Percentiles rank a stretch among this genome's conserved stretches.
Evolutionary conservation across 2,797 vertebrate genomes (phyloP).

Genomic region (Mycteria americana): DNA sequence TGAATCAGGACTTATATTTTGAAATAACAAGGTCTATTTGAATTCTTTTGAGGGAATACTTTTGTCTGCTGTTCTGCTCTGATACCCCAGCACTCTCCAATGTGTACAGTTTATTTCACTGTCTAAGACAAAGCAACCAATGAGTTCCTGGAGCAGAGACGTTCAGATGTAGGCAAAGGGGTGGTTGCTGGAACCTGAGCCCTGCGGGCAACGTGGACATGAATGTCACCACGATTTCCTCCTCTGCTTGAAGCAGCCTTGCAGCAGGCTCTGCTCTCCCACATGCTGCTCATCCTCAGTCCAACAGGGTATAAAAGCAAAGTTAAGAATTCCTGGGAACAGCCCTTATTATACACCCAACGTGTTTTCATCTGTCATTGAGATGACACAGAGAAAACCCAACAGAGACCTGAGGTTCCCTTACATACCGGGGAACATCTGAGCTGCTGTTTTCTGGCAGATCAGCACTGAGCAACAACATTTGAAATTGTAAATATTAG

Average conservation of each 20-base stretch:
- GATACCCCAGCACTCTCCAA: not conserved
- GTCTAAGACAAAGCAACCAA: not conserved
- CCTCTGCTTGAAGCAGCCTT: not conserved
- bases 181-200: not conserved
- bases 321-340: not conserved
- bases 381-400: not conserved
- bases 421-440: fast-evolving
- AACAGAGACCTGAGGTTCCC: not conserved
- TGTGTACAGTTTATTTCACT: not conserved
- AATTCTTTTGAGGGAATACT: not conserved
- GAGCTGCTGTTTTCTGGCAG: not conserved
- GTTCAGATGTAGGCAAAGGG: not conserved
- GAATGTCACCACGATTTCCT: not conserved
- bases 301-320: not conserved
- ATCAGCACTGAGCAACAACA: not conserved
- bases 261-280: not conserved
- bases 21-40: not conserved
- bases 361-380: fast-evolving
- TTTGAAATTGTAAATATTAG: not conserved
- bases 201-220: fast-evolving
- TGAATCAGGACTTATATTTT: not conserved
- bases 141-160: not conserved
- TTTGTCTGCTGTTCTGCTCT: not conserved
- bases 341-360: not conserved
- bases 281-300: not conserved